Base-by-base conservation (phyloP, 2,797 vertebrate genomes). In the Pristis pectinata region DNA sequence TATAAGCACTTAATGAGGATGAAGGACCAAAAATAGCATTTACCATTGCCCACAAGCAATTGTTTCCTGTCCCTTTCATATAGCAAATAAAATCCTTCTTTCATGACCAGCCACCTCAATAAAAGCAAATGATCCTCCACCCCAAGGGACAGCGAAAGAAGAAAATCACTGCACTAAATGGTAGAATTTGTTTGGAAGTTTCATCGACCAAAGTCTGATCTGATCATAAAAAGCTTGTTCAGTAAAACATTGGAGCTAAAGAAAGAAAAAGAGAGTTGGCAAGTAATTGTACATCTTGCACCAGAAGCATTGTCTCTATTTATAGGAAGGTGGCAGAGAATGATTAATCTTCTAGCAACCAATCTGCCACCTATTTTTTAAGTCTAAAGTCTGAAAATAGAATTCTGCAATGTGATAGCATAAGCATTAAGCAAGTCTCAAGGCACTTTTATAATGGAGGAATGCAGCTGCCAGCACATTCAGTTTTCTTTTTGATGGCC, bases 281-380 rank as follows among this genome's bases (percentile, higher is more conserved):
- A 67, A 67, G n/a, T 91, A 59, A 37, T 61, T 91, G 19, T 91
- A 27, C 87, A 91, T 10, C 61, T 41, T 67, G 61, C 61, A 91
- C 59, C n/a, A 19, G 30, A 61, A 91, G 56, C 59, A 41, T 41
- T 67, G 87, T 67, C 59, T 19, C 87, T 91, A 91, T 91, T 91
- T 67, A 91, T 91, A 91, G 87, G 59, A 61, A 91, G 87, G 87
- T 91, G 59, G 87, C 87, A 91, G 59, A 91, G 87, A 91, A 91
- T 91, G 87, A 91, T 61, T 91, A 91, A 91, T 91, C 87, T 91
- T 13, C 17, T 9, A 67, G 87, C 87, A 67, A 91, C 19, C 59
- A 91, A 67, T 67, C 59, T 67, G 87, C 59, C 59, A 67, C 87
- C 61, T 91, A 91, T 30, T 41, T 79, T 79, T 79, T 37, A 37